A percentile compares a stretch with the other conserved stretches of the same genome.
Conservation (phyloP, 1,140 invertebrate genomes). For the Diabrotica undecimpunctata region DNA sequence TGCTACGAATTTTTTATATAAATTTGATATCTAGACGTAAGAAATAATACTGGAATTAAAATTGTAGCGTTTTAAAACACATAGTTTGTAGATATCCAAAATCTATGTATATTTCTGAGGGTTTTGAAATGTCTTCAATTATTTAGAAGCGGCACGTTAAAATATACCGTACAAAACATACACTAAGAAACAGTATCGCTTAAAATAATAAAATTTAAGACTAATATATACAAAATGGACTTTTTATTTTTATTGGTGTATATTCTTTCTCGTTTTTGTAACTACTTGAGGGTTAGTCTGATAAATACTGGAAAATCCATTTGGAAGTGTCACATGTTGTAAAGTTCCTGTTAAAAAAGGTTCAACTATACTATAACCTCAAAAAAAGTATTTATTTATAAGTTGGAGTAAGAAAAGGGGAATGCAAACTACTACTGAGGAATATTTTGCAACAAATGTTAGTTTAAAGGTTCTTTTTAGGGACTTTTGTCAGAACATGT, state of each 20-base stretch:
- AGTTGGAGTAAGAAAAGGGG: neutral
- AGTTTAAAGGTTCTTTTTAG: too few relatives aligned
- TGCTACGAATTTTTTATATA: conserved; percentile 3
- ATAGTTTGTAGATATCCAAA: too few relatives aligned
- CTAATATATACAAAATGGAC: conserved; percentile 23
- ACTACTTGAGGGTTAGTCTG: conserved; percentile 3
- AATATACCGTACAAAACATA: conserved; percentile 8
- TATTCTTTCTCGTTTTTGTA: conserved; percentile 7
- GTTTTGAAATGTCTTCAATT: conserved; percentile 4
- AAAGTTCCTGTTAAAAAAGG: neutral
- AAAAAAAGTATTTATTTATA: neutral
- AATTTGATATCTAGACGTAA: conserved; percentile 4
- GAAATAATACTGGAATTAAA: neutral
- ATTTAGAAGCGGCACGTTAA: neutral
- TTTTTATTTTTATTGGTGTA: conserved; percentile 14
- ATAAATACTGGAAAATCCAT: neutral
- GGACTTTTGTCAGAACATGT: too few relatives aligned
- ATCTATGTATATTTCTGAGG: too few relatives aligned
- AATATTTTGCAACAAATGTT: too few relatives aligned
- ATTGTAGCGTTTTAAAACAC: too few relatives aligned
- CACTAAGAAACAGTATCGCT: conserved; percentile 10
- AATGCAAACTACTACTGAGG: neutral
- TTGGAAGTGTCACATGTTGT: neutral
- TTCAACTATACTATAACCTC: neutral
- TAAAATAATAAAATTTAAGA: conserved; percentile 11